Evolutionary conservation across 2,888 invertebrate genomes (phyloP).

Genomic region (Microctonus aethiopoides): DNA sequence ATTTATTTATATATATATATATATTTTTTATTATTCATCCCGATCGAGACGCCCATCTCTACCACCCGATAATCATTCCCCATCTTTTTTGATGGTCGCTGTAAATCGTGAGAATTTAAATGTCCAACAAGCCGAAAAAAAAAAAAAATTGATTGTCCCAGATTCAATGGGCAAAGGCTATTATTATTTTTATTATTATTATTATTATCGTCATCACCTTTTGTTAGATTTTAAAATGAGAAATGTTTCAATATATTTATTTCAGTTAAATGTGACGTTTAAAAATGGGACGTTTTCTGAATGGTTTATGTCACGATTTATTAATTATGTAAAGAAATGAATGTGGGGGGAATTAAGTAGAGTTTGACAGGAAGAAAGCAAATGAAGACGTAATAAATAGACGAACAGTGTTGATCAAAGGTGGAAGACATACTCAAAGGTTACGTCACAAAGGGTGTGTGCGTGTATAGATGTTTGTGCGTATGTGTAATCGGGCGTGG

Average conservation of each 20-base stretch:
- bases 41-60: conserved; percentile 24
- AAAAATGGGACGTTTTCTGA: not conserved
- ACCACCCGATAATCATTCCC: conserved; percentile 57
- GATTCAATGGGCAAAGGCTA: too few species aligned
- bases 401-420: conserved; percentile 12
- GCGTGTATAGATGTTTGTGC: not conserved
- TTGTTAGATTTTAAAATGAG: too few species aligned
- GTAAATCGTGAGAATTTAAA: conserved; percentile 43
- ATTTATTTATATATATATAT: not conserved
- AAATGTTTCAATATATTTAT: too few species aligned
- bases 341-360: not conserved
- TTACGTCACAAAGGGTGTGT: conserved; percentile 32
- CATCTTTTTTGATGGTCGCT: not conserved
- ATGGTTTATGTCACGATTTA: not conserved
- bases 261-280: too few species aligned
- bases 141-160: not conserved
- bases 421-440: conserved; percentile 9
- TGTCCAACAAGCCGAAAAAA: conserved; percentile 1
- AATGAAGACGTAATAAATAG: not conserved
- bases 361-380: not conserved
- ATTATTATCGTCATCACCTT: too few species aligned
- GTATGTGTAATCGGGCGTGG: conserved; percentile 55
- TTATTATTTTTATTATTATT: too few species aligned
- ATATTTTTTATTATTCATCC: not conserved
- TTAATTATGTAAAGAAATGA: not conserved